Evolutionary conservation across 2,888 invertebrate genomes (phyloP).

Genomic region (Drosophila meridiana): DNA sequence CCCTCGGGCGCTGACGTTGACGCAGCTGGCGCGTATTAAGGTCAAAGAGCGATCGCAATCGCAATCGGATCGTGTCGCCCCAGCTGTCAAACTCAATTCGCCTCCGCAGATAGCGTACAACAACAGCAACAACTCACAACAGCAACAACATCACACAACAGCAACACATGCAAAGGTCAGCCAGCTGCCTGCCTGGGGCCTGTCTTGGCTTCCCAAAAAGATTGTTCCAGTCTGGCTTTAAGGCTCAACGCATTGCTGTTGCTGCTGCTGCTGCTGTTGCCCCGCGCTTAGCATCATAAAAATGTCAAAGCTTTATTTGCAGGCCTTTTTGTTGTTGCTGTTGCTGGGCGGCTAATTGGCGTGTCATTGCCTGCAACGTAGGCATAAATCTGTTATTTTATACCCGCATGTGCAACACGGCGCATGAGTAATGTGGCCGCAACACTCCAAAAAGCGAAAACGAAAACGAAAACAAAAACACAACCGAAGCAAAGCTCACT

Average conservation of each 20-base stretch:
- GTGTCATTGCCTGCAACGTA: conserved; percentile 78
- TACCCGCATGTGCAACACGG: conserved; percentile 69
- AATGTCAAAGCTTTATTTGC: conserved; percentile 80
- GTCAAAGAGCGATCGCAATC: conserved; percentile 77
- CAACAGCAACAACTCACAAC: conserved; percentile 24
- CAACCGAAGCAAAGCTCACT: conserved; percentile 5
- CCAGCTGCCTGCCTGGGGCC: conserved; percentile 62
- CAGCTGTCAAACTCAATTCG: conserved; percentile 81
- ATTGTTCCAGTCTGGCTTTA: conserved; percentile 47
- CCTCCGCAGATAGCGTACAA: conserved; percentile 55
- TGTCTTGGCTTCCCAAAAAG: conserved; percentile 53
- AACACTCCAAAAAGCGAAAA: conserved; percentile 9
- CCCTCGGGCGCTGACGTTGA: conserved; percentile 50
- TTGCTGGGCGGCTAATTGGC: conserved; percentile 75
- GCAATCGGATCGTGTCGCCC: conserved; percentile 78
- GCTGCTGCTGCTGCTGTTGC: conserved; percentile 36
- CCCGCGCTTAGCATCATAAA: conserved; percentile 79
- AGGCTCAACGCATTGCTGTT: conserved; percentile 35
- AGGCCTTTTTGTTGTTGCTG: conserved; percentile 52
- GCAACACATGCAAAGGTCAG: conserved; percentile 72
- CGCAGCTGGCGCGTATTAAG: conserved; percentile 80
- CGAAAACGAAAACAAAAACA: not conserved
- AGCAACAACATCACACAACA: conserved; percentile 14
- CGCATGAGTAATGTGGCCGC: conserved; percentile 76
- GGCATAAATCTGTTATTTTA: conserved; percentile 80